Conservation (phyloP, 2,113 vertebrate species). For the Terrapene triunguis region DNA sequence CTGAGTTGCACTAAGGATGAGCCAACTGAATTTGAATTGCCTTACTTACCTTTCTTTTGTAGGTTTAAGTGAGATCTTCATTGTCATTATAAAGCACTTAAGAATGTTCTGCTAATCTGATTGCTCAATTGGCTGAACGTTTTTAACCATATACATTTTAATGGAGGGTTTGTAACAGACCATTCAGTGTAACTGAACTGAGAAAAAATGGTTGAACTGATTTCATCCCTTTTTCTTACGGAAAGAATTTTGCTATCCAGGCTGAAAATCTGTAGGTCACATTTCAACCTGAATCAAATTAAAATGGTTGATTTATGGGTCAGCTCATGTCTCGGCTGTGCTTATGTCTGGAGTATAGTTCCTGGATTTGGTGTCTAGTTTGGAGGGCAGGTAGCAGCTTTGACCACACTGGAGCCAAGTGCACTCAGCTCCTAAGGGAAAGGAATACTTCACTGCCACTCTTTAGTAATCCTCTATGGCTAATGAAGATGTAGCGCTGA, state of each 20-base stretch:
- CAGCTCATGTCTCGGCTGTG: rapidly evolving
- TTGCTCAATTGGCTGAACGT: slow-evolving; percentile 26
- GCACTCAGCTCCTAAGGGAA: rapidly evolving
- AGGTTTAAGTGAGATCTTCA: neutral
- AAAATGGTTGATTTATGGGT: neutral
- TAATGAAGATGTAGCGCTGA: neutral
- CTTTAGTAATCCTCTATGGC: neutral
- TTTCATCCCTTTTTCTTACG: neutral
- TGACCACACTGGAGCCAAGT: neutral
- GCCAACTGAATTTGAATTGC: neutral
- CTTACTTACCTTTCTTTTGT: neutral
- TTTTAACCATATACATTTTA: neutral
- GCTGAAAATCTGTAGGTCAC: neutral
- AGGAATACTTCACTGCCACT: neutral
- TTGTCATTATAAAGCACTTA: neutral
- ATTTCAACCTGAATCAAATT: neutral
- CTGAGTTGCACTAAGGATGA: neutral
- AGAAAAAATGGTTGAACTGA: neutral
- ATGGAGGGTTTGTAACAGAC: neutral
- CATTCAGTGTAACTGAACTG: neutral
- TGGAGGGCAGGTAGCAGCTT: neutral
- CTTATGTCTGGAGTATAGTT: neutral
- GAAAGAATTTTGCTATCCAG: neutral
- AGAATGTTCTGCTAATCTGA: neutral
- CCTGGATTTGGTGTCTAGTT: neutral